A percentile compares a stretch with the other conserved stretches of the same genome.
phyloP scores from a whole-genome alignment of 2,888 invertebrate species.

The Erpobdella octoculata region DNA sequence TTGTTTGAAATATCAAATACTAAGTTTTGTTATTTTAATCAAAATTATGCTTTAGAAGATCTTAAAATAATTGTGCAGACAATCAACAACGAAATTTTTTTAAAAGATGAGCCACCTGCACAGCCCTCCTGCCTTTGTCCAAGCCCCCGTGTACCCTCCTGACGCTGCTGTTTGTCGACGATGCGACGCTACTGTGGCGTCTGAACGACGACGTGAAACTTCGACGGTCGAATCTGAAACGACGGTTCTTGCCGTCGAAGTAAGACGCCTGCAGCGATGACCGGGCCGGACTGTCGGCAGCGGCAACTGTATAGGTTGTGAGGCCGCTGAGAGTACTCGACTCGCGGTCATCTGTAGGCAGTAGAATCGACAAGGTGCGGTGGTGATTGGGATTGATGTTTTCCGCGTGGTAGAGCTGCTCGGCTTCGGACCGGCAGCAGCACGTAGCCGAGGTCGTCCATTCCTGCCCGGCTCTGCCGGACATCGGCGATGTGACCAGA shows the following conservation, averaged over 20 bases:
- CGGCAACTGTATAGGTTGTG: too few relatives aligned
- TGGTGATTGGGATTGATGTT: background rate
- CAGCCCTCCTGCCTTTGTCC: conserved; percentile 38
- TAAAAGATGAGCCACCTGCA: too few relatives aligned
- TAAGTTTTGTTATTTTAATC: too few relatives aligned
- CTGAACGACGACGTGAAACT: background rate
- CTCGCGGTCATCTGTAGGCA: background rate
- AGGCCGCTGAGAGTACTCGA: background rate
- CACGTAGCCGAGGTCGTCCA: too few relatives aligned
- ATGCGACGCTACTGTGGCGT: background rate
- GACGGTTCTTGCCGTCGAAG: background rate
- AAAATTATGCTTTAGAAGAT: too few relatives aligned
- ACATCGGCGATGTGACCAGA: too few relatives aligned
- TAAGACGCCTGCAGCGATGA: background rate
- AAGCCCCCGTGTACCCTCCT: conserved; percentile 13
- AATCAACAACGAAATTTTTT: too few relatives aligned
- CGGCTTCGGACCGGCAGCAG: too few relatives aligned
- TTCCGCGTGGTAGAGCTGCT: too few relatives aligned
- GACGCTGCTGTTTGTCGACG: conserved; percentile 18
- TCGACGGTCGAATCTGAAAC: background rate
- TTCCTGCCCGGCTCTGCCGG: too few relatives aligned
- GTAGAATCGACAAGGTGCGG: background rate
- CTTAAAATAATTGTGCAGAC: too few relatives aligned
- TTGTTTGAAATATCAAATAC: too few relatives aligned
- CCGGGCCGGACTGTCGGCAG: background rate